These are phyloP conservation scores for Chrysolina americana DNA, from an alignment of 2,888 invertebrate species.

Conservation along the genomic window DNA sequence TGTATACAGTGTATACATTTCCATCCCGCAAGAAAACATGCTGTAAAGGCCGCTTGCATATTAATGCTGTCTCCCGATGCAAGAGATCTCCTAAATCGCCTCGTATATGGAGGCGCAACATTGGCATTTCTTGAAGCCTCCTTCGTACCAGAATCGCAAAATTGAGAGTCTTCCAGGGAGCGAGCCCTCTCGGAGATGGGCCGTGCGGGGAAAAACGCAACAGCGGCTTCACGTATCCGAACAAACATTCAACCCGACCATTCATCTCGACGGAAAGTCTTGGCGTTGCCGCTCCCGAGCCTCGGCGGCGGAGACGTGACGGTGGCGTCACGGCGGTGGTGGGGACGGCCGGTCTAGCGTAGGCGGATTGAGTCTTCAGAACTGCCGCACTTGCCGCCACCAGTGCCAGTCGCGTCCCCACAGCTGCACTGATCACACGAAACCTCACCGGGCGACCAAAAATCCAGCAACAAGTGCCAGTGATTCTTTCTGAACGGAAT, in stretches of 20 bases:
- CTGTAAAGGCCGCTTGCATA: too few species aligned
- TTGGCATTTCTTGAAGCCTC: too few species aligned
- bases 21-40: too few species aligned
- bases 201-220: neutral
- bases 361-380: conserved; percentile 62
- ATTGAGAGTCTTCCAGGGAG: too few species aligned
- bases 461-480: conserved; percentile 28
- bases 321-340: conserved; percentile 42
- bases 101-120: too few species aligned
- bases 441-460: conserved; percentile 48
- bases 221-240: conserved; percentile 3
- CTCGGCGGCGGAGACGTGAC: conserved; percentile 38
- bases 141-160: too few species aligned
- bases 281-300: conserved; percentile 22
- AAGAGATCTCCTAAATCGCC: too few species aligned
- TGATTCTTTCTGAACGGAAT: conserved; percentile 28
- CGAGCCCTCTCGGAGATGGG: too few species aligned
- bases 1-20: too few species aligned
- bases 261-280: conserved; percentile 17
- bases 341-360: conserved; percentile 58
- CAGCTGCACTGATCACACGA: conserved; percentile 39
- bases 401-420: conserved; percentile 44
- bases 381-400: conserved; percentile 52
- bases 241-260: conserved; percentile 13
- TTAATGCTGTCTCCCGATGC: too few species aligned